phyloP scores from a whole-genome alignment of 2,113 vertebrate species.

The Heterocephalus glaber region DNA sequence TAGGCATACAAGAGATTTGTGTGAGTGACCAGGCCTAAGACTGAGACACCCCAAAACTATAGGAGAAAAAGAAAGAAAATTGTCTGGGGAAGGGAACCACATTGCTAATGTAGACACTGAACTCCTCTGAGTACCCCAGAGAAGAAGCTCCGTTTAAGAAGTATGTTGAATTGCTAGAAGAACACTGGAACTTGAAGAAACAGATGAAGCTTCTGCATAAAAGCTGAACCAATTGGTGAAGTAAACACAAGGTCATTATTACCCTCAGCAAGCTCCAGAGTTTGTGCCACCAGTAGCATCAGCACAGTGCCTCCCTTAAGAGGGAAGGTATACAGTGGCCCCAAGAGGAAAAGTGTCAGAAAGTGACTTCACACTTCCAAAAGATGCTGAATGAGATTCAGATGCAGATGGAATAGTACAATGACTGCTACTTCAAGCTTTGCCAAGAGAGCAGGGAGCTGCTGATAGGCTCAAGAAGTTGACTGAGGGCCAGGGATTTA shows the following conservation, averaged over 20 bases:
- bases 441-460: constrained; percentile 96
- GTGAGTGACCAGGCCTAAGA: constrained; percentile 84
- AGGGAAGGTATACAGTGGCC: constrained; percentile 93
- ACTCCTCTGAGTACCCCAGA: constrained; percentile 95
- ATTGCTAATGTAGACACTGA: constrained; percentile 95
- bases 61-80: constrained; percentile 95
- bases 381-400: constrained; percentile 96
- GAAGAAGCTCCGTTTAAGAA: constrained; percentile 95
- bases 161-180: constrained; percentile 95
- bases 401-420: constrained; percentile 97
- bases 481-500: too few species aligned
- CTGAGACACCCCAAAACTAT: constrained; percentile 89
- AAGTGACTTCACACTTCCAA: constrained; percentile 96
- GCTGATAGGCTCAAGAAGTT: constrained; percentile 95
- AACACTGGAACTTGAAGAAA: constrained; percentile 93
- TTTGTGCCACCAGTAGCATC: constrained; percentile 94
- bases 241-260: constrained; percentile 94
- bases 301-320: constrained; percentile 97
- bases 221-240: constrained; percentile 93
- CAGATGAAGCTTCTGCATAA: constrained; percentile 94
- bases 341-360: constrained; percentile 94
- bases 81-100: constrained; percentile 96
- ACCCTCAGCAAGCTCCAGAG: constrained; percentile 96
- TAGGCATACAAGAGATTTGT: constrained; percentile 79
- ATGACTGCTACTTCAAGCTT: constrained; percentile 93